Base-by-base conservation (phyloP, 2,113 vertebrate genomes). In the Carassius carassius region DNA sequence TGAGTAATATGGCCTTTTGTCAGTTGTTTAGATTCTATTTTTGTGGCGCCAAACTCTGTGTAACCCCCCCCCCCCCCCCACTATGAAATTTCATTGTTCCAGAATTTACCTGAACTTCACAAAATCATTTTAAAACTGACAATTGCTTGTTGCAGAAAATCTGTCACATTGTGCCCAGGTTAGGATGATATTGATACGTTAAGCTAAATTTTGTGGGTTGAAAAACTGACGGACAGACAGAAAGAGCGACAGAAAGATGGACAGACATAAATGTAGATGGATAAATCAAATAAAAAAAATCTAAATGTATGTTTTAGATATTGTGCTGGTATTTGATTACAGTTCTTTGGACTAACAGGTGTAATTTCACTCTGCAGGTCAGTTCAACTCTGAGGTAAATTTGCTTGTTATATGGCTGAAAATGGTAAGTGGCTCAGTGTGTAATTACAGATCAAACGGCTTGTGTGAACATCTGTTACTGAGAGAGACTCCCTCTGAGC, bases 391-490 rank as follows among this genome's bases (percentile, higher is more conserved):
- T 12, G 44, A 47, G 11, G 11, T 3, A 2, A 47, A 47, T 47
- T 63, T 17, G 58, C 78, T 47, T 47, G 14, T 80, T 80, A 62
- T 44, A 5, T 25, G 44, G 56, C 37, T 9, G 37, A 80, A 80
- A 41, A 65, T 23, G 56, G 35, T 77, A 62, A 47, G 37, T 29
- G 29, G 19, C 21, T 60, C 54, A 41, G 32, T 37, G 54, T 78
- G 76, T 78, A 78, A 78, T 60, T 78, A 78, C 54, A 78, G 54
- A 78, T 78, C 76, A 29, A 47, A 29, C 78, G 60, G 37, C 37
- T 65, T 63, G 77, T 23, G 11, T 63, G 58, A 79, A 47, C 78
- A 29, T 63, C 78, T 80, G 78, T 80, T 47, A 47, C 17, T 8
- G 32, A 32, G 25, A 77, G 11, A 6, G 35, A 35, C 78, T 49